Conservation (phyloP, 23 tunicate species). For the Botrylloides violaceus region DNA sequence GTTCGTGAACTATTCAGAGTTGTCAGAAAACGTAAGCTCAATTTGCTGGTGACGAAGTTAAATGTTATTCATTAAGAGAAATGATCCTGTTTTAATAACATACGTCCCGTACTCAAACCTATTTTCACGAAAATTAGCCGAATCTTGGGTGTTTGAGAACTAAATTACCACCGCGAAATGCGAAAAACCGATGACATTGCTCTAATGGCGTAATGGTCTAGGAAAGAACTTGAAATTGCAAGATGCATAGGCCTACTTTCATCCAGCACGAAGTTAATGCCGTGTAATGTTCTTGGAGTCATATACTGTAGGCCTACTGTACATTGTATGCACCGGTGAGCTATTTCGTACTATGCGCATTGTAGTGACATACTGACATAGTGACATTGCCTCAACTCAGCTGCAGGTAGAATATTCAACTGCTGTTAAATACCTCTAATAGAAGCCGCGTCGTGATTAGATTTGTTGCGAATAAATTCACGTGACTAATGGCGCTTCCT, state of each 20-base stretch:
- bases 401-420: too few species aligned
- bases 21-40: slow-evolving; percentile 3
- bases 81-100: slow-evolving; percentile 1
- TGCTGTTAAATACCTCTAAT: too few species aligned
- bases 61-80: background rate
- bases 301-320: too few species aligned
- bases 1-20: background rate
- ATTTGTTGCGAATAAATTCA: background rate
- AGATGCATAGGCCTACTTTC: background rate
- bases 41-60: slow-evolving; percentile 1
- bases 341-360: too few species aligned
- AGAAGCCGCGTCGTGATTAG: background rate
- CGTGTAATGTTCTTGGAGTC: too few species aligned
- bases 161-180: background rate
- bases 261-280: too few species aligned
- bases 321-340: too few species aligned
- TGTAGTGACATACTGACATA: too few species aligned
- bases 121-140: background rate
- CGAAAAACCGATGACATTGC: background rate
- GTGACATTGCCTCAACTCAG: too few species aligned
- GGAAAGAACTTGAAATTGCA: background rate
- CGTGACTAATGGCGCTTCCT: background rate
- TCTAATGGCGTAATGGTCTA: background rate
- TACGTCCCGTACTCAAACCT: background rate
- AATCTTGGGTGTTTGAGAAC: background rate